Percentiles rank a stretch among this genome's conserved stretches.
phyloP scores from a whole-genome alignment of 2,888 invertebrate genomes.

The Ophion costatus region DNA sequence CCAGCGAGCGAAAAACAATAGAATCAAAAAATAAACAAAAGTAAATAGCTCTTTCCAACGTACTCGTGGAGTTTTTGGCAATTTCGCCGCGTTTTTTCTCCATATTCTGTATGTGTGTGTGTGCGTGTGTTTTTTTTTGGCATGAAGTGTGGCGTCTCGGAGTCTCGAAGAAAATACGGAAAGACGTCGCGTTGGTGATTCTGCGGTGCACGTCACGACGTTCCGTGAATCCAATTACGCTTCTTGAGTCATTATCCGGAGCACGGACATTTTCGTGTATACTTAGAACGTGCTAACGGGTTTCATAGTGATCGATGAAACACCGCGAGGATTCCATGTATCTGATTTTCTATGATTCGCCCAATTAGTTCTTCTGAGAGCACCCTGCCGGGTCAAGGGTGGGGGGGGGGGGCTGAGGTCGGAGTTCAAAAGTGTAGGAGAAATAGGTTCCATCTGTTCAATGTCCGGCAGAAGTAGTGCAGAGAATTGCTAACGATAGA shows the following conservation, averaged over 20 bases:
- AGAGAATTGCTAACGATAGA: neutral
- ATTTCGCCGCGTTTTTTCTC: slow-evolving; percentile 24
- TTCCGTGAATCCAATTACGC: slow-evolving; percentile 14
- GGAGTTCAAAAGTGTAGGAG: neutral
- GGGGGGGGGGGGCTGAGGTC: neutral
- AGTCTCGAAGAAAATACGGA: slow-evolving; percentile 18
- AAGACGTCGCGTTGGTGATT: neutral
- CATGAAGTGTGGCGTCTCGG: slow-evolving; percentile 20
- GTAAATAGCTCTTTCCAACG: neutral
- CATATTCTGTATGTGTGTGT: neutral
- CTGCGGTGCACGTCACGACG: slow-evolving; percentile 8
- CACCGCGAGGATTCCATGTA: neutral
- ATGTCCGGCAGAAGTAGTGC: neutral
- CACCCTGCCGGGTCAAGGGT: neutral
- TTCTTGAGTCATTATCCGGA: slow-evolving; percentile 2
- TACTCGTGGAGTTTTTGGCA: neutral
- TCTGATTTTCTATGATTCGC: neutral
- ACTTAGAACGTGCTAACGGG: neutral
- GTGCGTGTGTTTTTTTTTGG: slow-evolving; percentile 20
- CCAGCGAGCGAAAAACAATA: no score
- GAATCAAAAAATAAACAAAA: no score
- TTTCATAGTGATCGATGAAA: neutral
- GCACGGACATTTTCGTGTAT: neutral
- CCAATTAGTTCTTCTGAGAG: neutral
- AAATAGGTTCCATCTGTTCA: neutral